A percentile compares a stretch with the other conserved stretches of the same genome.
Evolutionary conservation across 2,888 invertebrate species (phyloP).

Genomic region (Apantesis nais): DNA sequence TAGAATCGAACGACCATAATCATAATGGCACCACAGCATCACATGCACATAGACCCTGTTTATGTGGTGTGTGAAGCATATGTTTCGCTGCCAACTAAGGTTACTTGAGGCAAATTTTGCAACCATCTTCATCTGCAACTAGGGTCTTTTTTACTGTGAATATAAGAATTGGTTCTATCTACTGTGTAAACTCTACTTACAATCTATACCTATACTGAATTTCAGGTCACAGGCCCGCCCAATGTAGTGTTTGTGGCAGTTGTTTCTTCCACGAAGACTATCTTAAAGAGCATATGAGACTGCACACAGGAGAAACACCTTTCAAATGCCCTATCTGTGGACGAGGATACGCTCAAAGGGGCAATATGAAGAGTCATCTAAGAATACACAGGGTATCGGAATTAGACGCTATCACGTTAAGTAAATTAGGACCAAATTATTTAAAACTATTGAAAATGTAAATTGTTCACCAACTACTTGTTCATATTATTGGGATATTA

Average conservation of each 20-base stretch:
- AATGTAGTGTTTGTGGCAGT: conserved; percentile 71
- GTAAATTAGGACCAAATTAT: conserved; percentile 75
- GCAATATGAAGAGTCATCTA: conserved; percentile 82
- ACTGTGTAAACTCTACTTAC: background rate
- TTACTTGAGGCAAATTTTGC: no score
- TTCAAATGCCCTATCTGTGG: conserved; percentile 81
- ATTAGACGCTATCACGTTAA: conserved; percentile 64
- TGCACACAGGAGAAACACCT: conserved; percentile 82
- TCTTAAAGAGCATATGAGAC: conserved; percentile 77
- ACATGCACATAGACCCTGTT: no score
- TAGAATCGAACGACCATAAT: no score
- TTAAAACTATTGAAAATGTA: conserved; percentile 69
- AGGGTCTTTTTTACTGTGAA: no score
- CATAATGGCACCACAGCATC: no score
- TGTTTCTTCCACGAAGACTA: conserved; percentile 78
- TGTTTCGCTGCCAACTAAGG: no score
- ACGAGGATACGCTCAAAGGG: conserved; percentile 76
- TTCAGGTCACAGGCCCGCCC: conserved; percentile 77
- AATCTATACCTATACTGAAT: conserved; percentile 28
- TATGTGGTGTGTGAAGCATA: no score
- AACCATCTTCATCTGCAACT: no score
- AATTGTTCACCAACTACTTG: conserved; percentile 4
- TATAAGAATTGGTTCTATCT: background rate
- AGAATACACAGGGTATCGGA: conserved; percentile 75
- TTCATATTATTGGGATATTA: background rate